Base-by-base conservation (phyloP, 2,797 vertebrate genomes). In the Anabas testudineus region DNA sequence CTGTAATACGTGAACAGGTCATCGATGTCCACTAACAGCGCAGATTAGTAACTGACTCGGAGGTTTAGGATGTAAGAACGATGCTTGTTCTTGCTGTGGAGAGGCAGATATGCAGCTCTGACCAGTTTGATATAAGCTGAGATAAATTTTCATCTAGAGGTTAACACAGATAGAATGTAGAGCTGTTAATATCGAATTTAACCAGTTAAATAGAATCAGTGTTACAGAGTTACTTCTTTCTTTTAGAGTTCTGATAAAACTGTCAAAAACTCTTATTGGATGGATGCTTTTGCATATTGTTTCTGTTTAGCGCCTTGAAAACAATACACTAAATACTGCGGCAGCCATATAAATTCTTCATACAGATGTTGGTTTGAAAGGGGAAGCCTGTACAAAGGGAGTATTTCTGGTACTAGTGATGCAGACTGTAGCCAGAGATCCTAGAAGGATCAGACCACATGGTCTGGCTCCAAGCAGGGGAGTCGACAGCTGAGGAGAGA, bases 401-500 rank as follows among this genome's bases (percentile, higher is more conserved):
- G 30, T 15, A 5, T 68, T 80, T 78, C 65, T 83, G 43, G 34
- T 34, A 61, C 30, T 59, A 32, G 61, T 57, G 80, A 80, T 81
- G 80, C 58, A 67, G 71, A 2, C 55, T 48, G 62, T 37, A 30
- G 54, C 24, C 55, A 70, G 53, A 67, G 58, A 68, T 45, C 75
- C 66, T 68, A 21, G 64, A 85, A 36, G 62, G 71, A 74, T 73
- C 68, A 2, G 32, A 74, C 57, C 83, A 87, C 73, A 74, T 88
- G 88, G 67, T 79, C 63, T 12, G 30, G 47, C 60, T 47, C 76
- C 54, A 74, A 71, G 87, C 81, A 84, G 62, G 82, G 73, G 66
- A 56, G 67, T 55, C 75, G 67, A 91, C 93, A 94, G 93, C 92
- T 94, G 92, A 90, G 69, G 52, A 68, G 70, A 75, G 57, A 80